These are phyloP conservation scores for Pseudoatta argentina DNA, from an alignment of 1,140 invertebrate species.

Conservation along the genomic window DNA sequence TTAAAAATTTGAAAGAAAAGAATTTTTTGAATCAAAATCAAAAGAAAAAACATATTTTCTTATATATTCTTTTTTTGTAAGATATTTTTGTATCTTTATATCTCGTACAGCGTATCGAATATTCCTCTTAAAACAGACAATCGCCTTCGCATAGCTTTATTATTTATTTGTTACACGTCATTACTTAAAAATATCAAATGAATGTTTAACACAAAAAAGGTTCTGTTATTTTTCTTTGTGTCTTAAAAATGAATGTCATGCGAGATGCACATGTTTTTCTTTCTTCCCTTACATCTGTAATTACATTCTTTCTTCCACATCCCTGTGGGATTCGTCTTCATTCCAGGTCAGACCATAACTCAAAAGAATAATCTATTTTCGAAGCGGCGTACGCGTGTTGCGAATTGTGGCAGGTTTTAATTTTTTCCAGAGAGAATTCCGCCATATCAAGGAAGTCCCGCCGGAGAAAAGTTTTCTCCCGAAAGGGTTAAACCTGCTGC, in stretches of 20 bases:
- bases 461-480: neutral
- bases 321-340: neutral
- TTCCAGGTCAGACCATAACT: neutral
- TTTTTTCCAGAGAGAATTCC: neutral
- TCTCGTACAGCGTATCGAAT: neutral
- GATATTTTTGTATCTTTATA: too few relatives aligned
- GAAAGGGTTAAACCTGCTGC: constrained; percentile 9
- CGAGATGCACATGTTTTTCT: neutral
- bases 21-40: too few relatives aligned
- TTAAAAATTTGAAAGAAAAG: too few relatives aligned
- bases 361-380: constrained; percentile 18
- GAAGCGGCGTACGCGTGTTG: too few relatives aligned
- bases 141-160: neutral
- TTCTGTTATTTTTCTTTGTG: neutral
- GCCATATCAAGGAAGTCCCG: neutral
- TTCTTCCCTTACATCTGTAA: neutral
- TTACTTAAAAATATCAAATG: neutral
- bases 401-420: too few relatives aligned
- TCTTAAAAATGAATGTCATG: neutral
- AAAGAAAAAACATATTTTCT: too few relatives aligned
- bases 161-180: neutral
- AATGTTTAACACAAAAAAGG: neutral
- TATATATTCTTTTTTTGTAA: too few relatives aligned
- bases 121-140: neutral
- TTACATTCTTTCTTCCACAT: neutral